Evolutionary conservation across 1,140 invertebrate genomes (phyloP), one percentile per base, ranked within the genome.

Genomic region (Propsilocerus akamusi): DNA sequence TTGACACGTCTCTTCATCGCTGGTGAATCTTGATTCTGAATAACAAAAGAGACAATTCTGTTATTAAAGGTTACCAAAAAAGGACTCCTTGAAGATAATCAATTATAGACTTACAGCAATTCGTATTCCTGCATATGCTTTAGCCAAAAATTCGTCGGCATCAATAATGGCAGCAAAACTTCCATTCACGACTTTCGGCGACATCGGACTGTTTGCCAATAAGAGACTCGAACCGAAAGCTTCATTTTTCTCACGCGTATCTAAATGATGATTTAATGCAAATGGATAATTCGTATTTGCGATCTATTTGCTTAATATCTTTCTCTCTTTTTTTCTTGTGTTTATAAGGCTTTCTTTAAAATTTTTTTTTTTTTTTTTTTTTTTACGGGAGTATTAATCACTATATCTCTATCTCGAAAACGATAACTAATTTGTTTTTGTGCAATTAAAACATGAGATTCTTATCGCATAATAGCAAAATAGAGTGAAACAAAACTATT

Each of bases 121-220:
- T 48, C 58, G 58, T 60, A 72, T 71, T 77, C 86, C 83, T 64
- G 84, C 83, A 65, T 84, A 86, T 56, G 85, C 82, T 59, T 83
- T 85, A 20, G 78, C 78, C 47, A 92, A 71, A 12, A 88, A 74
- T 57, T 90, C 85, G 49, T 79, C 82, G 26, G 85, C 84, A 60
- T 97, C 92, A 59, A 93, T 92, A 52, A 97, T 84, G 6, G 92
- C 93, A 0, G 86, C 92, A 68, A 94, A 97, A 54, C 88, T 95
- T 1, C 90, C 94, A 58, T 97, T 96, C 6, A 97, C 88, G 17
- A 98, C 86, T 70, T 97, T 97, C 0, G 94, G 93, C 23, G 91
- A 95, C 80, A 95, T 91, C 1, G 93, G 93, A 22, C 87, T 89
- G 65, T 97, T 96, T 8, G 94, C 82, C 23, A 98, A 67, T 14